These are phyloP conservation scores for Catharus fuscescens DNA, from an alignment of 2,113 vertebrate genomes.

Conservation along the genomic window DNA sequence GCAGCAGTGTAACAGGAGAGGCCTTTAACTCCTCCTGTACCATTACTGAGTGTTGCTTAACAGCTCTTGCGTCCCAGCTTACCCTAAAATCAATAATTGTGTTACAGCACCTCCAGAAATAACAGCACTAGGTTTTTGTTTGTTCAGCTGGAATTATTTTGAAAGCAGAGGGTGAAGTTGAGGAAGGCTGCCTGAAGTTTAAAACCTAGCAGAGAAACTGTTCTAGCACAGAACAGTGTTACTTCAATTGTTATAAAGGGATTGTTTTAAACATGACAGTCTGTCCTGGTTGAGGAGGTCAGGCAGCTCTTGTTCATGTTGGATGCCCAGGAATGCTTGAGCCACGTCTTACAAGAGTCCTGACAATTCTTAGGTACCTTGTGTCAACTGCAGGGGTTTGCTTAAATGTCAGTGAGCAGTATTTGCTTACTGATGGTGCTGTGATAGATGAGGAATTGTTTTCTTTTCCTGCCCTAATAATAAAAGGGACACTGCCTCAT, in stretches of 20 bases:
- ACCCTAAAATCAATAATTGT: neutral
- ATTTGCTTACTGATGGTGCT: neutral
- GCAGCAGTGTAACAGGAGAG: neutral
- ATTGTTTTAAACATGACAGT: neutral
- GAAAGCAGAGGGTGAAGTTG: neutral
- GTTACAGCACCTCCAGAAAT: neutral
- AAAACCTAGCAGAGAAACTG: neutral
- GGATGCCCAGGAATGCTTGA: neutral
- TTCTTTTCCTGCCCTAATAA: neutral
- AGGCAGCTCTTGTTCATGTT: accelerated
- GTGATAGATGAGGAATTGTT: neutral
- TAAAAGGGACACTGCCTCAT: neutral
- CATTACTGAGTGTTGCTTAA: neutral
- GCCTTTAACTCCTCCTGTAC: neutral
- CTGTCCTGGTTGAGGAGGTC: neutral
- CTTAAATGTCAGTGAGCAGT: neutral
- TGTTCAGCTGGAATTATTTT: neutral
- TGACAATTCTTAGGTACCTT: neutral
- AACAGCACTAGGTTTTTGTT: neutral
- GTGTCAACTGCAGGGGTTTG: neutral
- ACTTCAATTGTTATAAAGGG: neutral
- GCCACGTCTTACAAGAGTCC: neutral
- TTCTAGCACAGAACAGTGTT: neutral
- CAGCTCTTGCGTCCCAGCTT: neutral
- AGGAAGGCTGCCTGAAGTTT: neutral